Percentiles rank a stretch among this genome's conserved stretches.
Conservation (phyloP, 2,113 vertebrate genomes). For the Halcyon malimbica region DNA sequence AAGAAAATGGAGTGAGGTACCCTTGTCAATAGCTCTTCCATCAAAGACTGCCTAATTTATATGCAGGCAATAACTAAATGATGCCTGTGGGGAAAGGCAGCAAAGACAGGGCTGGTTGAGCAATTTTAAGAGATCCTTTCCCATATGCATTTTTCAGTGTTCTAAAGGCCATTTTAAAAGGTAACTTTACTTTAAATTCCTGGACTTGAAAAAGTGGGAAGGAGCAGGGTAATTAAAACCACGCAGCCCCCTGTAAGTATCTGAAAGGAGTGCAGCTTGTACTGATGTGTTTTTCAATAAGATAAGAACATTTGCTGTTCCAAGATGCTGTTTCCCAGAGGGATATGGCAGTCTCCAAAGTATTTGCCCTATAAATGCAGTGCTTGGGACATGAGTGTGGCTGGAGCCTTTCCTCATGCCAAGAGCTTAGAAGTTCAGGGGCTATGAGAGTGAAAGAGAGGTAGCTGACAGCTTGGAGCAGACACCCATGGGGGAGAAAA, state of each 20-base stretch:
- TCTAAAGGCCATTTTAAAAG: conserved; percentile 12
- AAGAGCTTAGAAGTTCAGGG: not conserved
- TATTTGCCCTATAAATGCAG: not conserved
- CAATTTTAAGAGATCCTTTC: not conserved
- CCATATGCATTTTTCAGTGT: conserved; percentile 3
- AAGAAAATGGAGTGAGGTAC: not conserved
- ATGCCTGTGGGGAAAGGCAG: conserved; percentile 51
- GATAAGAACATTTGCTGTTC: not conserved
- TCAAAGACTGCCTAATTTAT: conserved; percentile 45
- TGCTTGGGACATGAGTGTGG: not conserved
- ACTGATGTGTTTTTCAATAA: not conserved
- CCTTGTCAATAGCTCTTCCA: conserved; percentile 28
- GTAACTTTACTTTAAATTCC: not conserved
- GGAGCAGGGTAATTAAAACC: not conserved
- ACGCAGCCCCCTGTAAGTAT: not conserved
- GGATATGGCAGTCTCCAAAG: not conserved
- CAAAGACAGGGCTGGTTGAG: conserved; percentile 14
- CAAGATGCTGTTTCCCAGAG: not conserved
- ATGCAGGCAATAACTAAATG: conserved; percentile 48
- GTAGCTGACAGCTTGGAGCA: not conserved
- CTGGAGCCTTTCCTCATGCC: not conserved
- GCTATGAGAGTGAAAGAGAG: rapidly evolving
- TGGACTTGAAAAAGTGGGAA: not conserved
- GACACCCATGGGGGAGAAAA: rapidly evolving
- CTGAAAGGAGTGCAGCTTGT: not conserved